These are phyloP conservation scores for Gambusia yucatana DNA, from an alignment of 2,797 vertebrate genomes.

Conservation along the genomic window DNA sequence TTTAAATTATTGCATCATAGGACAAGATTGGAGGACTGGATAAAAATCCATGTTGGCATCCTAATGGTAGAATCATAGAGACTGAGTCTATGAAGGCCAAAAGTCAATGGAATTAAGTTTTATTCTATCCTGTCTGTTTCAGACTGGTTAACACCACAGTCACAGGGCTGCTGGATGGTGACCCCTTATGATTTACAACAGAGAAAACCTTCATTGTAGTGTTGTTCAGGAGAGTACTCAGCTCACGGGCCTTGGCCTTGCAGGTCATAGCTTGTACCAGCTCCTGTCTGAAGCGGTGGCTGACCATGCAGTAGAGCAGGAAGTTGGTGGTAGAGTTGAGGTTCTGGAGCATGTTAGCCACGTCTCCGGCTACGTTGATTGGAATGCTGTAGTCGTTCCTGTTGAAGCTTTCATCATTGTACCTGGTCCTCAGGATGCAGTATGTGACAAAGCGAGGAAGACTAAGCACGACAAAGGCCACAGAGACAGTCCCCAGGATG, in stretches of 20 bases:
- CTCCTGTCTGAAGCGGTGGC: slow-evolving; percentile 77
- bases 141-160: slow-evolving; percentile 67
- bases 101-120: neutral
- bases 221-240: slow-evolving; percentile 62
- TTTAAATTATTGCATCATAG: neutral
- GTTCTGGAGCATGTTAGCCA: slow-evolving; percentile 85
- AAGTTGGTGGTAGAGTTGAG: slow-evolving; percentile 86
- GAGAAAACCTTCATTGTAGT: slow-evolving; percentile 80
- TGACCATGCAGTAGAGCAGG: slow-evolving; percentile 84
- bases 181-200: slow-evolving; percentile 49
- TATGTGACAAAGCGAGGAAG: slow-evolving; percentile 84
- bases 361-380: slow-evolving; percentile 78
- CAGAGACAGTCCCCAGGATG: slow-evolving; percentile 77
- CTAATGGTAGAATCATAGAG: neutral
- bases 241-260: slow-evolving; percentile 29
- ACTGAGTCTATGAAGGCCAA: neutral
- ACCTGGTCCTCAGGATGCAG: slow-evolving; percentile 81
- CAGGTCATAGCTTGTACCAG: slow-evolving; percentile 62
- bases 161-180: neutral
- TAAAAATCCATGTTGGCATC: neutral
- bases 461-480: slow-evolving; percentile 77
- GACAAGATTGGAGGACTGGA: neutral
- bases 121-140: slow-evolving; percentile 44
- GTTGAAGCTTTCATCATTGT: slow-evolving; percentile 75
- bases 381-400: slow-evolving; percentile 77